Evolutionary conservation across 2,888 invertebrate genomes (phyloP), one percentile per base, ranked within the genome.

Genomic region (Pyrocoelia pectoralis): DNA sequence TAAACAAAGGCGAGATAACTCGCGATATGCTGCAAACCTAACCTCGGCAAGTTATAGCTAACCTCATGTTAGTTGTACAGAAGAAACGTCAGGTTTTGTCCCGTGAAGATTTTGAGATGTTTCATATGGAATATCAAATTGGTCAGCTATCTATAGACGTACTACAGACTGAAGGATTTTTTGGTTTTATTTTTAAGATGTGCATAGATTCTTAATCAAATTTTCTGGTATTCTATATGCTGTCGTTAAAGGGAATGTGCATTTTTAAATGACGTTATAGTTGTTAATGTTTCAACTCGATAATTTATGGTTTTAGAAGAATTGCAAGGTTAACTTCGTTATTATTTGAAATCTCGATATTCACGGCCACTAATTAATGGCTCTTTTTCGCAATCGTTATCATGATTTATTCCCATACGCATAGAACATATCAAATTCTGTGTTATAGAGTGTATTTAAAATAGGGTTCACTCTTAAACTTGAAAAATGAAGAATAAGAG

Each of bases 1-100:
- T 77, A 80, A 82, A 82, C 82, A 82, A 82, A 81, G 81, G 81
- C 79, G 80, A 81, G 81, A 81, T 81, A 80, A 80, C 80, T 79
- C 79, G 78, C 78, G 80, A 80, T 80, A 80, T 80, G 79, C 79
- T 76, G 78, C 77, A 74, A 78, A 77, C 79, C 66, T 79, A 80
- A 80, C 79, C 79, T 77, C 77, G 77, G 66, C 80, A 77, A 81
- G 79, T 81, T 81, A 81, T 80, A 76, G 81, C 80, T 80, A 80
- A 81, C 80, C 81, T 80, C 76, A 79, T 72, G 68, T 67, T 73
- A 77, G 76, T 73, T 69, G 76, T 66, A 69, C 80, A 78, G 66
- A 62, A 57, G 61, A 70, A 64, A 65, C 65, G 41, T 66, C 64
- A 56, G 66, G 56, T 56, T 15, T 17, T 43, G 50, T 43, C 24